These are phyloP conservation scores for Chiroxiphia lanceolata DNA, from an alignment of 2,797 vertebrate species.

Conservation along the genomic window DNA sequence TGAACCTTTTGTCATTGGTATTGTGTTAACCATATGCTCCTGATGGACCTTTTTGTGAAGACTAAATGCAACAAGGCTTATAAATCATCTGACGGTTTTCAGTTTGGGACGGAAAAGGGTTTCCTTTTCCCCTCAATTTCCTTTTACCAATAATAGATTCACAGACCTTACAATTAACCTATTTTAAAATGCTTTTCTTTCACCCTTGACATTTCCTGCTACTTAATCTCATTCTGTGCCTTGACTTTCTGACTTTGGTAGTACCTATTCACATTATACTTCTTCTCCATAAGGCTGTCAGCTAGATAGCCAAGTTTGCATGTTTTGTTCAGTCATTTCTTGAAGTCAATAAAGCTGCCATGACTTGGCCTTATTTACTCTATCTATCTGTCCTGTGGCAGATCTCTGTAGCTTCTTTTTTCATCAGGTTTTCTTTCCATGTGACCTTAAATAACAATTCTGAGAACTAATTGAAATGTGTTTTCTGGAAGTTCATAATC, in stretches of 20 bases:
- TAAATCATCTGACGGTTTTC: neutral
- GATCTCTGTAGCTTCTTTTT: neutral
- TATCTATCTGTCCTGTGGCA: neutral
- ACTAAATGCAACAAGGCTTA: neutral
- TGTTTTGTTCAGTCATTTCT: neutral
- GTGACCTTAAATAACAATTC: neutral
- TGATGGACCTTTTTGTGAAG: neutral
- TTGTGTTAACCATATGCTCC: neutral
- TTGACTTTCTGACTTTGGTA: neutral
- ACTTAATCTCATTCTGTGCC: neutral
- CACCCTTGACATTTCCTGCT: neutral
- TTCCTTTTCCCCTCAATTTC: neutral
- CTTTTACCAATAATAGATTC: neutral
- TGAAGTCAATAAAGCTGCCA: neutral
- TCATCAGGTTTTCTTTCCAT: neutral
- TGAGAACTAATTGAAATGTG: neutral
- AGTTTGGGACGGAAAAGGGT: neutral
- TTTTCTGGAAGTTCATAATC: neutral
- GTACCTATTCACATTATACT: neutral
- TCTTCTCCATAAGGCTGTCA: neutral
- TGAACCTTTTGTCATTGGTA: neutral
- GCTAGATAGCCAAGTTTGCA: neutral
- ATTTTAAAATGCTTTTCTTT: neutral
- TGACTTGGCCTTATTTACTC: neutral
- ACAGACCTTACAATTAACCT: neutral